Evolutionary conservation across 2,797 vertebrate species (phyloP).

Genomic region (Cheirogaleus major): DNA sequence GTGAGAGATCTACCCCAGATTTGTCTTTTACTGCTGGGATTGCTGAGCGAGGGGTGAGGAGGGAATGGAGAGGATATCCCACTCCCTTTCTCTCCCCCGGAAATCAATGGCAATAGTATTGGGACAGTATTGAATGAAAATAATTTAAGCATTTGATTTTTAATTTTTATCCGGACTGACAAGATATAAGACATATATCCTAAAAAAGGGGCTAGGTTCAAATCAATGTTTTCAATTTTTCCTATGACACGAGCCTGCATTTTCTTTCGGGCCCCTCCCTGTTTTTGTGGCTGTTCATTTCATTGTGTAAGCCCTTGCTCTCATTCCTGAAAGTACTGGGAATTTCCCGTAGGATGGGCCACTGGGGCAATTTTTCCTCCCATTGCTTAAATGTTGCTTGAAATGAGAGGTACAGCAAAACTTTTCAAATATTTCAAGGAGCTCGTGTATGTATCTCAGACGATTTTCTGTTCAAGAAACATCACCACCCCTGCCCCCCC

Average conservation of each 20-base stretch:
- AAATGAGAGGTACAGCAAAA: neutral
- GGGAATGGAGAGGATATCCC: neutral
- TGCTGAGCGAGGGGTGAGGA: neutral
- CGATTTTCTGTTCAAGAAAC: neutral
- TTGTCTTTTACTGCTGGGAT: neutral
- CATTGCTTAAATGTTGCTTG: neutral
- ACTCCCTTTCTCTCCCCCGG: neutral
- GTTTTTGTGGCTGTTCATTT: neutral
- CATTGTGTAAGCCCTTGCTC: neutral
- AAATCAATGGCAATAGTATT: neutral
- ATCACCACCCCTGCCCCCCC: neutral
- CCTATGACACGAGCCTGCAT: neutral
- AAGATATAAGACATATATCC: neutral
- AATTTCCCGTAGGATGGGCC: neutral
- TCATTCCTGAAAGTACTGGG: neutral
- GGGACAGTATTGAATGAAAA: neutral
- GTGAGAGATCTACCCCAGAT: neutral
- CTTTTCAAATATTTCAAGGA: slow-evolving; percentile 32
- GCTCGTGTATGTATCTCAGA: neutral
- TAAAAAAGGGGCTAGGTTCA: neutral
- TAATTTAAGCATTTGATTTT: neutral
- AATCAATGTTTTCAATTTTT: neutral
- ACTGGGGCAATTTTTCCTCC: neutral
- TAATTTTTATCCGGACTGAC: neutral
- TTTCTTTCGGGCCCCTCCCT: neutral